These are phyloP conservation scores for Astatotilapia flaviijosephi DNA, from an alignment of 2,113 vertebrate species.

Conservation along the genomic window DNA sequence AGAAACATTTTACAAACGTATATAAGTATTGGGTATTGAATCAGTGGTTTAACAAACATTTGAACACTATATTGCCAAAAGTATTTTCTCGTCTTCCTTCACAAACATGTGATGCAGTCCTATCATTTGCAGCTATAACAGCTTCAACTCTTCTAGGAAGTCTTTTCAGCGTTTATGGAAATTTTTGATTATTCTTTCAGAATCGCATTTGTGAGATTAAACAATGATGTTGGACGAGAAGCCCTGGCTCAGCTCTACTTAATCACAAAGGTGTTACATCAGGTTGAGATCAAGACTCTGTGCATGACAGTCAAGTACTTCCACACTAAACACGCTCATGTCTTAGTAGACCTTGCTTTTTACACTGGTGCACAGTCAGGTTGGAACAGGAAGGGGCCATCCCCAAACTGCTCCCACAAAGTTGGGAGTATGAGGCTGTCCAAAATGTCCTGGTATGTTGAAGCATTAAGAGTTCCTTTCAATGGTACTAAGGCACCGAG, in stretches of 20 bases:
- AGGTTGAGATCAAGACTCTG: not conserved
- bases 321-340: not conserved
- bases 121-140: not conserved
- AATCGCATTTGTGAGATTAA: not conserved
- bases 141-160: not conserved
- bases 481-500: not conserved
- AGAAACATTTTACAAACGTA: not conserved
- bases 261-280: not conserved
- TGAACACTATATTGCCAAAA: not conserved
- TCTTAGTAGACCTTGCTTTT: not conserved
- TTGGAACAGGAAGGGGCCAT: not conserved
- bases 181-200: not conserved
- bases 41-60: not conserved
- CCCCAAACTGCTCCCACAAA: not conserved
- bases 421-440: not conserved
- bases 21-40: not conserved
- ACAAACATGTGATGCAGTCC: not conserved
- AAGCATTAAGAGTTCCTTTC: not conserved
- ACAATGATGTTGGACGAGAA: not conserved
- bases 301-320: not conserved
- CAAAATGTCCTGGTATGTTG: not conserved
- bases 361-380: not conserved
- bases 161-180: fast-evolving
- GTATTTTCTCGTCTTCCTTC: not conserved
- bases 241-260: not conserved